These are phyloP conservation scores for Mamestra configurata DNA, from an alignment of 1,140 invertebrate genomes.

Conservation along the genomic window DNA sequence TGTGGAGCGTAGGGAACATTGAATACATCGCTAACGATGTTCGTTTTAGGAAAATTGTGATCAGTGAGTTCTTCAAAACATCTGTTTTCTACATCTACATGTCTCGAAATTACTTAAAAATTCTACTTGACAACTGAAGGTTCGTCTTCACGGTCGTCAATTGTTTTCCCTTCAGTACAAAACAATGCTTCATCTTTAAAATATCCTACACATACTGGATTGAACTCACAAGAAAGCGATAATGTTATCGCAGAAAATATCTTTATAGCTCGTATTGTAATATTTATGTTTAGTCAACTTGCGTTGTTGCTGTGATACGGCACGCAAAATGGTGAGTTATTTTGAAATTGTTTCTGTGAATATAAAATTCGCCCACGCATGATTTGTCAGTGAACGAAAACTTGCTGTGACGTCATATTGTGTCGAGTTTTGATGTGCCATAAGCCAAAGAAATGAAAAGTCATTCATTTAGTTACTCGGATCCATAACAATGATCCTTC, in stretches of 20 bases:
- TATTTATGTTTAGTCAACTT: neutral
- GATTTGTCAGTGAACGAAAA: neutral
- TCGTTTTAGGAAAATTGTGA: neutral
- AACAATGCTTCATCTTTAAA: conserved; percentile 14
- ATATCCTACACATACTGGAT: neutral
- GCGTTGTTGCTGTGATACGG: conserved; percentile 5
- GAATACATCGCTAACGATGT: neutral
- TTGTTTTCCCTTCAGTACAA: neutral
- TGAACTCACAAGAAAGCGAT: neutral
- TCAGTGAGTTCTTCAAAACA: neutral
- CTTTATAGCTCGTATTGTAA: neutral
- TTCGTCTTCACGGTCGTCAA: neutral
- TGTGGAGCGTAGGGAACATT: neutral
- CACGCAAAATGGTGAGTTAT: conserved; percentile 10
- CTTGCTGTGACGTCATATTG: neutral
- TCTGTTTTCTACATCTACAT: neutral
- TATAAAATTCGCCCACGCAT: conserved; percentile 2
- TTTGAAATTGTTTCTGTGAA: neutral
- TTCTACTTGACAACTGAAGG: neutral
- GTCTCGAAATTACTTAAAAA: neutral
- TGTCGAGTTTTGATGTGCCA: neutral
- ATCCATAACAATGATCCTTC: too few species aligned
- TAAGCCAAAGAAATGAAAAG: too few species aligned
- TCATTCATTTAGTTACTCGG: too few species aligned
- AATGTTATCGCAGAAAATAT: conserved; percentile 9